Percentiles rank a stretch among this genome's conserved stretches.
Conservation (phyloP, 1,140 invertebrate genomes). For the Rhagoletis zephyria region DNA sequence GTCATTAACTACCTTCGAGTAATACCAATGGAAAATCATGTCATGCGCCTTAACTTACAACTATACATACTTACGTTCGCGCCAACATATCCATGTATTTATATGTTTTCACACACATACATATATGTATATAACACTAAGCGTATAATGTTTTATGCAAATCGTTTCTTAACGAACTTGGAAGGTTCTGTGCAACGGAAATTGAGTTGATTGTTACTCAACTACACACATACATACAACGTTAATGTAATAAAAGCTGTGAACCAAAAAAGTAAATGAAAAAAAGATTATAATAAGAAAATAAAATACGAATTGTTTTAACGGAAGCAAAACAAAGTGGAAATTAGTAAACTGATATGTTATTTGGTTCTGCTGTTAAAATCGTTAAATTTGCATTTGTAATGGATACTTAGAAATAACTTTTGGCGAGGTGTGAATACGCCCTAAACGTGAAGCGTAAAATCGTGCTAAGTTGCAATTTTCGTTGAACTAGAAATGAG, state of each 20-base stretch:
- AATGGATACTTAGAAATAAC: not conserved
- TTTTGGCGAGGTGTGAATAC: not conserved
- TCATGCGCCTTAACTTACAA: not conserved
- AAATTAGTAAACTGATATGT: not conserved
- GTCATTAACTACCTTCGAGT: conserved; percentile 14
- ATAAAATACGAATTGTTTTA: not conserved
- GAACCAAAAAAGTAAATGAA: not conserved
- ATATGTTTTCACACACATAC: too few species aligned
- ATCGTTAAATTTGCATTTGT: conserved; percentile 28
- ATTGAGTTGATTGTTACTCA: conserved; percentile 1
- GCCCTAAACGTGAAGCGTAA: not conserved
- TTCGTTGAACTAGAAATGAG: not conserved
- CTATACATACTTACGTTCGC: too few species aligned
- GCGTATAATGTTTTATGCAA: not conserved
- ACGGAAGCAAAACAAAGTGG: not conserved
- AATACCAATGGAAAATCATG: not conserved
- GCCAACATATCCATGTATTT: too few species aligned
- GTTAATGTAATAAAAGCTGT: too few species aligned
- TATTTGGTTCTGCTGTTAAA: not conserved
- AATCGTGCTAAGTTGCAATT: not conserved
- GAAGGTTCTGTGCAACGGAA: not conserved
- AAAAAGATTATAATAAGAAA: not conserved
- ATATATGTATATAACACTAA: too few species aligned
- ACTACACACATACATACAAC: not conserved
- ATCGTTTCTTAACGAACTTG: not conserved